Evolutionary conservation across 2,113 vertebrate species (phyloP).

Genomic region (Sphaerodactylus townsendi): DNA sequence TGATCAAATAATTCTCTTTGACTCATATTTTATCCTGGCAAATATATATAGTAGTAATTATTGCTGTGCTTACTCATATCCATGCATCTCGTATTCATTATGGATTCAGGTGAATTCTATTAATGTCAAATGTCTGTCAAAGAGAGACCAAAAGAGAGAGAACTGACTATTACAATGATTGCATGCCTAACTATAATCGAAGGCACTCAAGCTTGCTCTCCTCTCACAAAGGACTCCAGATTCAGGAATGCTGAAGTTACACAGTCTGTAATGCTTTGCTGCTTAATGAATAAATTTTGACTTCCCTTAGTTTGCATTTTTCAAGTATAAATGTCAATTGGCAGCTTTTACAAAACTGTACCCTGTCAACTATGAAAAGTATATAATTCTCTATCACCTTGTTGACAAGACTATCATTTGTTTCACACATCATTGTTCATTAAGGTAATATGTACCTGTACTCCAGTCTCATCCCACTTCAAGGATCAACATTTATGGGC

Average conservation of each 20-base stretch:
- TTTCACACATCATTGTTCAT: slow-evolving; percentile 73
- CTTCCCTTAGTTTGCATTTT: slow-evolving; percentile 29
- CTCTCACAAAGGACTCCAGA: not conserved
- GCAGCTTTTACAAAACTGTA: slow-evolving; percentile 41
- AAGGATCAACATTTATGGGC: slow-evolving; percentile 59
- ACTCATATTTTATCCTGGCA: not conserved
- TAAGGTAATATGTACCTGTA: slow-evolving; percentile 67
- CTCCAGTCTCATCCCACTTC: slow-evolving; percentile 53
- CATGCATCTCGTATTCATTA: not conserved
- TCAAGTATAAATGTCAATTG: slow-evolving; percentile 46
- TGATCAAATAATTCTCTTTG: not conserved
- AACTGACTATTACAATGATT: not conserved
- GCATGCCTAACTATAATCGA: not conserved
- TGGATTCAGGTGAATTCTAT: not conserved
- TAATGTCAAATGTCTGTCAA: not conserved
- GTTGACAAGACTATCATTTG: slow-evolving; percentile 66
- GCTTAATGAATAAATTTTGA: slow-evolving; percentile 22
- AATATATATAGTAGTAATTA: not conserved
- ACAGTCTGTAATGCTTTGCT: slow-evolving; percentile 14
- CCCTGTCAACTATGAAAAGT: slow-evolving; percentile 27
- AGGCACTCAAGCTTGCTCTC: not conserved
- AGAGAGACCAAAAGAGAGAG: not conserved
- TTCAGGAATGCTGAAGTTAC: not conserved
- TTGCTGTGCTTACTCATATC: not conserved
- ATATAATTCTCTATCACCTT: slow-evolving; percentile 70